These are phyloP conservation scores for Paraescarpia echinospica DNA, from an alignment of 1,140 invertebrate genomes.

Conservation along the genomic window DNA sequence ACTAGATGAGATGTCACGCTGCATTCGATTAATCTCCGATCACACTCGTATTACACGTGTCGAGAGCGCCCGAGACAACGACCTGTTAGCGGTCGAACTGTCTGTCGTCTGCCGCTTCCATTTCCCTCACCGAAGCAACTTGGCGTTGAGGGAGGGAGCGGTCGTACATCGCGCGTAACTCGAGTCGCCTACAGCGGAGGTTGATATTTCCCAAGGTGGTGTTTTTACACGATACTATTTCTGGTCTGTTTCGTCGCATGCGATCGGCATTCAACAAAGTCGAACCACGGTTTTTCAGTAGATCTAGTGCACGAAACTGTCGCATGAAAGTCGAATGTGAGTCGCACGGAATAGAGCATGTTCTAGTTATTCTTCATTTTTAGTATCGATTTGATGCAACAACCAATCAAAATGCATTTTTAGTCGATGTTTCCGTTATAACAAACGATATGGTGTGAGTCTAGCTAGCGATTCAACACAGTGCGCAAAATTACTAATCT, in stretches of 20 bases:
- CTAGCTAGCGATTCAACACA: neutral
- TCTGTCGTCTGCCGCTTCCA: neutral
- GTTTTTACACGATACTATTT: neutral
- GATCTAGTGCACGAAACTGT: too few species aligned
- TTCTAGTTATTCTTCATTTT: too few species aligned
- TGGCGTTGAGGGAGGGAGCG: neutral
- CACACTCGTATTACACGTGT: neutral
- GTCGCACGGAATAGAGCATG: too few species aligned
- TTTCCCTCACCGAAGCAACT: neutral
- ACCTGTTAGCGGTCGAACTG: neutral
- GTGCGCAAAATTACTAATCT: neutral
- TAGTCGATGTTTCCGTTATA: neutral
- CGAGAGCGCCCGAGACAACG: neutral
- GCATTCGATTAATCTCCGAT: constrained; percentile 5
- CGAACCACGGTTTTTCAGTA: too few species aligned
- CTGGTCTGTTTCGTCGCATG: too few species aligned
- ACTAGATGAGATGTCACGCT: neutral
- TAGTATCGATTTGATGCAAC: too few species aligned
- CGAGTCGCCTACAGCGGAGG: neutral
- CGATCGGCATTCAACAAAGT: too few species aligned
- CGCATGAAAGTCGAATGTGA: too few species aligned
- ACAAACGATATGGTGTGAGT: neutral
- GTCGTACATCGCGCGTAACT: neutral
- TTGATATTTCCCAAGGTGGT: neutral
- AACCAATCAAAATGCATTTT: neutral